Evolutionary conservation across 2,797 vertebrate genomes (phyloP), one percentile per base, ranked within the genome.

Genomic region (Coregonus sp.): DNA sequence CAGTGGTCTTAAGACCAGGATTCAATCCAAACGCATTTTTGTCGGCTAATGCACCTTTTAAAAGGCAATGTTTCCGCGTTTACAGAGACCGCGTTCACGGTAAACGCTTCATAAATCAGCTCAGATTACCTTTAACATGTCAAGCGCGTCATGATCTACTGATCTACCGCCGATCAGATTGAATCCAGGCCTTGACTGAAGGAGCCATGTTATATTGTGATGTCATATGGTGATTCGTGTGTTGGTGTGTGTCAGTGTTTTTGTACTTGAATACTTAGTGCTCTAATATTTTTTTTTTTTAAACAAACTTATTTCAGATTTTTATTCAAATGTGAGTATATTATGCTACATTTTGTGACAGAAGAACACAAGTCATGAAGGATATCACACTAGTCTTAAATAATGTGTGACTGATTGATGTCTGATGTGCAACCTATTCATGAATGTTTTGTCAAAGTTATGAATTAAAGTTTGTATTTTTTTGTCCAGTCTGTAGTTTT

Each of bases 261-360:
- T 88, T 88, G 86, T 91, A 92, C 90, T 92, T 94, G 91, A 94
- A 92, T 84, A 78, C 89, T 91, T 85, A 90, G 87, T 90, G 82
- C 69, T 82, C 40, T 47, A 47, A 47, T 9, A 37, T 67, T 78
- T 69, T 47, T 74, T 0, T 25, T 25, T 59, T 56, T 56, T 14
- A 63, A 63, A 25, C 25, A 3, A 29, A 37, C 40, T 33, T 76
- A 65, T 31, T 65, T 65, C 15, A 11, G 61, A 65, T 35, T 66
- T 66, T 4, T 83, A 61, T 70, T 88, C 78, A 68, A 65, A 80
- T 80, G 78, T 83, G 75, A 84, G 35, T 47, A 35, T 35, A 66
- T 80, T 54, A 66, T 79, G 75, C 75, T 79, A 47, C 54, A 54
- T 76, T 83, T 74, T 76, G 79, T 75, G 72, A 79, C 69, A 61